Evolutionary conservation across 2,888 invertebrate genomes (phyloP), one percentile per base, ranked within the genome.

Genomic region (Agriopis marginaria): DNA sequence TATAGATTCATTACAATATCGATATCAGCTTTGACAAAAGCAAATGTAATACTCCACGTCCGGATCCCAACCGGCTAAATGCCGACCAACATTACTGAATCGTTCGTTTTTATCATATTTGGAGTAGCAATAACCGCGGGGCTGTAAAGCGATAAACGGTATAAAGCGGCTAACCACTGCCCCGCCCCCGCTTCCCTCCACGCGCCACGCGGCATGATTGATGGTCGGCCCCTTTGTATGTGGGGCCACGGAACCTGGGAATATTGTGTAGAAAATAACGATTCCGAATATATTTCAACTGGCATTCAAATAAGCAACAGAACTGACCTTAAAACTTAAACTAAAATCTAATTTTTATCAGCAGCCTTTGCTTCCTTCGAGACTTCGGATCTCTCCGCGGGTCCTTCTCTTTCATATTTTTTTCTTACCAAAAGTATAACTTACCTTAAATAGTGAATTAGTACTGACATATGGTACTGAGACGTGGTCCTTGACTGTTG

Each of bases 211-310:
- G 62, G 51, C 17, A 73, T 76, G 76, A 76, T 76, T 71, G 74
- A 76, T 76, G 71, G 70, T 23, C 67, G 72, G 60, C 62, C 68
- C 69, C 68, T 72, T 74, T 62, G 54, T 70, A 53, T 68, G 74
- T 69, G 58, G 63, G 63, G 75, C 75, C 70, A 73, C 58, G 50
- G 63, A 63, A 61, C 4, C 32, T 23, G 42, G 23, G 53, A 54
- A n/a, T 23, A 51, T 51, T 23, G 51, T 32, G 10, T 5, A 32
- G 14, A 51, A 50, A 51, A 6, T 10, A 51, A 23, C 6, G 51
- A 51, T 3, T n/a, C 11, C n/a, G 5, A 47, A 11, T n/a, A n/a
- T 7, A 47, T 47, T 0, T 32, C 32, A 32, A 32, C 32, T 32
- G 32, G 17, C 17, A 23, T 23, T 23, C 2, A 23, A 32, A 0